These are phyloP conservation scores for Sceloporus undulatus DNA, from an alignment of 2,113 vertebrate genomes.

Conservation along the genomic window DNA sequence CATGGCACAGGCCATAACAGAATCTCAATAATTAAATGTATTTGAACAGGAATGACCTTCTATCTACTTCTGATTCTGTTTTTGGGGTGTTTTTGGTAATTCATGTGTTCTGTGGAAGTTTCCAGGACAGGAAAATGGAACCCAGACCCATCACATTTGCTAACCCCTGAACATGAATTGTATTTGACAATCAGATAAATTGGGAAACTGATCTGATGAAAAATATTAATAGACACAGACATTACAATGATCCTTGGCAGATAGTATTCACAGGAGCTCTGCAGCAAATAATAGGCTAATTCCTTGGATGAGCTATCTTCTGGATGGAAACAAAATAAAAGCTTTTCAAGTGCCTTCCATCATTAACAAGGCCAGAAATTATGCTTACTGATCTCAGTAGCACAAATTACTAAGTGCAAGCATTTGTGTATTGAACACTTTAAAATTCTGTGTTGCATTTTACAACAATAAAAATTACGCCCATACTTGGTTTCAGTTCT, in stretches of 20 bases:
- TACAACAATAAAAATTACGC: slow-evolving; percentile 46
- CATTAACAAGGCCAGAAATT: slow-evolving; percentile 47
- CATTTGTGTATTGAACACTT: slow-evolving; percentile 21
- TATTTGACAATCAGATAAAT: background rate
- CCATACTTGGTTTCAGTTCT: slow-evolving; percentile 35
- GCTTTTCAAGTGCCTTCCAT: background rate
- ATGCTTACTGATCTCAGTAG: slow-evolving; percentile 42
- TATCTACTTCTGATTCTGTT: no score
- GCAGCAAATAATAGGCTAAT: slow-evolving; percentile 41
- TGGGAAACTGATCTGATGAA: background rate
- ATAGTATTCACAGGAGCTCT: slow-evolving; percentile 49
- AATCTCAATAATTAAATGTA: background rate
- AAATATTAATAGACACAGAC: background rate
- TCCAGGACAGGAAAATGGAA: no score
- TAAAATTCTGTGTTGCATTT: slow-evolving; percentile 53
- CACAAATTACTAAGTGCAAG: slow-evolving; percentile 36
- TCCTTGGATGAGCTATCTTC: slow-evolving; percentile 31
- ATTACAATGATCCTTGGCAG: slow-evolving; percentile 7
- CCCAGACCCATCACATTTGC: no score
- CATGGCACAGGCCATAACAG: background rate
- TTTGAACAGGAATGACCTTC: background rate
- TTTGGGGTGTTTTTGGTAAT: no score
- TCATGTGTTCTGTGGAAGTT: background rate
- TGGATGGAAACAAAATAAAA: slow-evolving; percentile 17
- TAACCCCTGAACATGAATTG: background rate